These are phyloP conservation scores for Barnardius zonarius DNA, from an alignment of 2,113 vertebrate species.

Conservation along the genomic window DNA sequence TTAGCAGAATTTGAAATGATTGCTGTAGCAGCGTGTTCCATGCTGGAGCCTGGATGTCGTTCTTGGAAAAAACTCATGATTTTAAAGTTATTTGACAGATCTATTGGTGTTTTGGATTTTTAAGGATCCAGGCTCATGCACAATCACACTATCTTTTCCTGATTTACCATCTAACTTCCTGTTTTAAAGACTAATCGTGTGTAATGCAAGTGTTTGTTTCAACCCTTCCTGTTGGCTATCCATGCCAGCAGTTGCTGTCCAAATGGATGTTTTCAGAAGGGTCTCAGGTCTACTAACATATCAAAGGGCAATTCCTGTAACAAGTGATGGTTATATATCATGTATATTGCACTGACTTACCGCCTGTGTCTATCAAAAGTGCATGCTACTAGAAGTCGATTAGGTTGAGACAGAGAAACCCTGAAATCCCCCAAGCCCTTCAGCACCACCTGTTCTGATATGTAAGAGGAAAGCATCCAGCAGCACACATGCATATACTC, in stretches of 20 bases:
- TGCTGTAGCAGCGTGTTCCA: background rate
- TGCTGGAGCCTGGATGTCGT: background rate
- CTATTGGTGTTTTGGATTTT: background rate
- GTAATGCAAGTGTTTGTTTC: background rate
- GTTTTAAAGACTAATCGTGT: background rate
- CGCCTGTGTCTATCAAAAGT: background rate
- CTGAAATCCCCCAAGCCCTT: background rate
- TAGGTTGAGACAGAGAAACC: background rate
- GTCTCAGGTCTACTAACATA: background rate
- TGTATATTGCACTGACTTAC: background rate
- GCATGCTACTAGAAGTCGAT: background rate
- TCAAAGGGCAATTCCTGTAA: background rate
- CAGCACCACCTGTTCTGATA: background rate
- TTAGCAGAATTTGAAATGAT: slow-evolving; percentile 56
- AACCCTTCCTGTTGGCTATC: background rate
- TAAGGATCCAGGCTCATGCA: background rate
- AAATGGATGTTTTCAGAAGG: slow-evolving; percentile 2
- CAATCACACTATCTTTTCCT: background rate
- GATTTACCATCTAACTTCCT: background rate
- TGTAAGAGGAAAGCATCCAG: background rate
- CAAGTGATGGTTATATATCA: background rate
- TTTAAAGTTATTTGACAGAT: background rate
- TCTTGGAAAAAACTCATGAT: background rate
- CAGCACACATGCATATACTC: background rate
- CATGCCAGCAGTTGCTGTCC: background rate